phyloP scores from a whole-genome alignment of 2,113 vertebrate species.

The Brienomyrus brachyistius region DNA sequence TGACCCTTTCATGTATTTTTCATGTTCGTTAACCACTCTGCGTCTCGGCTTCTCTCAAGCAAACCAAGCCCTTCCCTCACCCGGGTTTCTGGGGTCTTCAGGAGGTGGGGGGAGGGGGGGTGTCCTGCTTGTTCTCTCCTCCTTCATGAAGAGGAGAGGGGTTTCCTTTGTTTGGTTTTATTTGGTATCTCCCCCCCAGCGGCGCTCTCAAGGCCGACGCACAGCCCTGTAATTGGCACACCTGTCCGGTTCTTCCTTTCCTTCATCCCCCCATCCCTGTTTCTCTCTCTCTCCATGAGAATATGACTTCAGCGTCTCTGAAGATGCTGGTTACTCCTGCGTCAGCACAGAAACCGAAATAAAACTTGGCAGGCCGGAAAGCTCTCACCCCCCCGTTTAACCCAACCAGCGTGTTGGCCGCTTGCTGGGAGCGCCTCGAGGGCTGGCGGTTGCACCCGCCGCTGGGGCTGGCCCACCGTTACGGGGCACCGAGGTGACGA shows the following conservation, averaged over 20 bases:
- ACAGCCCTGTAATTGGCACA: neutral
- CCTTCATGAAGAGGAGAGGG: too few species aligned
- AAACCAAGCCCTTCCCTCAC: slow-evolving; percentile 6
- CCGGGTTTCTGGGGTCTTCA: neutral
- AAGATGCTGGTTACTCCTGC: neutral
- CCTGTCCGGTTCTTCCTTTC: neutral
- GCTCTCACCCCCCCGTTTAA: neutral
- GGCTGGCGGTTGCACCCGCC: neutral
- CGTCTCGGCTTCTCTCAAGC: neutral
- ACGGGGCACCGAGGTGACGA: neutral
- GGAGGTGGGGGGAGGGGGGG: too few species aligned
- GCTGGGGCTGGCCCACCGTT: neutral
- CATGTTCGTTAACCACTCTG: slow-evolving; percentile 48
- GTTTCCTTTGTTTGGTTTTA: neutral
- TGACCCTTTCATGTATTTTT: slow-evolving; percentile 56
- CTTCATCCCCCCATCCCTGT: neutral
- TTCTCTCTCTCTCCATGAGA: neutral
- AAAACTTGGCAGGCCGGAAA: neutral
- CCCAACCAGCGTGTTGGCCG: neutral
- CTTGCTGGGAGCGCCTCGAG: neutral
- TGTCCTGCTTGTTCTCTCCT: neutral
- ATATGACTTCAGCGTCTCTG: neutral
- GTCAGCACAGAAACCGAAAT: neutral
- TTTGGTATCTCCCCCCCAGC: neutral
- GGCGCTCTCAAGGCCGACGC: neutral